These are phyloP conservation scores for Gephyroberyx darwinii DNA, from an alignment of 2,797 vertebrate species.

Conservation along the genomic window DNA sequence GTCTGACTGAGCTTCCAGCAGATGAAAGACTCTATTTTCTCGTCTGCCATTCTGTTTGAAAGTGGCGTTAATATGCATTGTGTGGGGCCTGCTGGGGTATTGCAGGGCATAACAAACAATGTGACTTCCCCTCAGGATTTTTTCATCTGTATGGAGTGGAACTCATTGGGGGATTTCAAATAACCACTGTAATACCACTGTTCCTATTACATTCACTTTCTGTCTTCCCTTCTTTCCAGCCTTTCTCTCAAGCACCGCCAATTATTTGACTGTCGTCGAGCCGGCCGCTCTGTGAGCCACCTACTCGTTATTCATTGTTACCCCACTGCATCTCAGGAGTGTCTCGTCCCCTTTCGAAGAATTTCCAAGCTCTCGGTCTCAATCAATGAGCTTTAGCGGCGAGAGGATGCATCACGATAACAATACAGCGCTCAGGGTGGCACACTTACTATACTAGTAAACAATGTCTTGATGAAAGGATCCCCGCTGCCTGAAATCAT, in stretches of 20 bases:
- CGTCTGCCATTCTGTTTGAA: slow-evolving; percentile 59
- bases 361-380: slow-evolving; percentile 50
- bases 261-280: slow-evolving; percentile 53
- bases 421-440: slow-evolving; percentile 17
- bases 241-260: slow-evolving; percentile 43
- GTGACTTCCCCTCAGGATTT: slow-evolving; percentile 36
- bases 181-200: slow-evolving; percentile 44
- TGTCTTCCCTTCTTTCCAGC: slow-evolving; percentile 7
- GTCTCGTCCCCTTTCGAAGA: slow-evolving; percentile 30
- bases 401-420: slow-evolving; percentile 39
- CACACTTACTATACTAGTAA: slow-evolving; percentile 37
- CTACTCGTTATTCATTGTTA: slow-evolving; percentile 60
- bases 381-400: slow-evolving; percentile 43
- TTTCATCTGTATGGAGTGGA: slow-evolving; percentile 33
- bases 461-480: slow-evolving; percentile 46
- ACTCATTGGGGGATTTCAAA: slow-evolving; percentile 38
- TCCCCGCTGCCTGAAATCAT: slow-evolving; percentile 33
- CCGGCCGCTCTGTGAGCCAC: slow-evolving; percentile 37
- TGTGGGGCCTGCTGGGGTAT: slow-evolving; percentile 27
- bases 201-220: slow-evolving; percentile 41
- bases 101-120: slow-evolving; percentile 54
- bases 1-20: slow-evolving; percentile 31
- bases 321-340: slow-evolving; percentile 31
- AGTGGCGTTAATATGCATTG: slow-evolving; percentile 60
- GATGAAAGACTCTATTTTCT: slow-evolving; percentile 50